These are phyloP conservation scores for Atta cephalotes DNA, from an alignment of 1,140 invertebrate genomes.

Conservation along the genomic window DNA sequence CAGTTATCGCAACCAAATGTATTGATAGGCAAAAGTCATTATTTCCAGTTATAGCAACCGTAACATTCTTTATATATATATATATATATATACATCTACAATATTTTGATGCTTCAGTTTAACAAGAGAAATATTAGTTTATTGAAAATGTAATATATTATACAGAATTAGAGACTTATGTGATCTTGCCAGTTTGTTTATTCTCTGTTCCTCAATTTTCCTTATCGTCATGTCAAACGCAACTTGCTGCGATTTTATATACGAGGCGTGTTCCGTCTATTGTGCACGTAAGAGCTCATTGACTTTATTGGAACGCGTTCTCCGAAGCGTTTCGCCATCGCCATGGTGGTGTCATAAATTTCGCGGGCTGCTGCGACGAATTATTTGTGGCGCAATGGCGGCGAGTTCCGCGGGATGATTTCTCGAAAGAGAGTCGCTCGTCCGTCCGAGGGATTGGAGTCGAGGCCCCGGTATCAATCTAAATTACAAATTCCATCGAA, in stretches of 20 bases:
- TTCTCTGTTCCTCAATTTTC: background rate
- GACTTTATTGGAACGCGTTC: constrained; percentile 61
- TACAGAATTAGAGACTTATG: background rate
- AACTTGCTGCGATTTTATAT: constrained; percentile 12
- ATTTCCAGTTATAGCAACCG: no score
- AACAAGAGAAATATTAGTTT: background rate
- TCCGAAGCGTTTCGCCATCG: constrained; percentile 48
- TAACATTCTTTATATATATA: no score
- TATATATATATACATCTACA: background rate
- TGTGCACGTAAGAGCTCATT: constrained; percentile 49
- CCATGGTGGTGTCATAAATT: constrained; percentile 40
- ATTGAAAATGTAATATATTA: constrained; percentile 7
- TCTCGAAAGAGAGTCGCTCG: constrained; percentile 54
- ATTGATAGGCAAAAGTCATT: no score
- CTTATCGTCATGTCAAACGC: background rate
- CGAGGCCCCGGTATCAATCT: constrained; percentile 80
- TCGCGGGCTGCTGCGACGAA: constrained; percentile 46
- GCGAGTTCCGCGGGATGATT: constrained; percentile 48
- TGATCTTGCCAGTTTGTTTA: background rate
- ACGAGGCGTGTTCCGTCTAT: constrained; percentile 4
- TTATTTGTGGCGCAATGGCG: constrained; percentile 49
- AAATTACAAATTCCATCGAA: constrained; percentile 84
- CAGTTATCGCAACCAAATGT: no score
- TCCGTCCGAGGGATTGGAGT: constrained; percentile 18
- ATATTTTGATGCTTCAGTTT: background rate